These are phyloP conservation scores for Spilarctia lutea DNA, from an alignment of 2,888 invertebrate genomes.

Conservation along the genomic window DNA sequence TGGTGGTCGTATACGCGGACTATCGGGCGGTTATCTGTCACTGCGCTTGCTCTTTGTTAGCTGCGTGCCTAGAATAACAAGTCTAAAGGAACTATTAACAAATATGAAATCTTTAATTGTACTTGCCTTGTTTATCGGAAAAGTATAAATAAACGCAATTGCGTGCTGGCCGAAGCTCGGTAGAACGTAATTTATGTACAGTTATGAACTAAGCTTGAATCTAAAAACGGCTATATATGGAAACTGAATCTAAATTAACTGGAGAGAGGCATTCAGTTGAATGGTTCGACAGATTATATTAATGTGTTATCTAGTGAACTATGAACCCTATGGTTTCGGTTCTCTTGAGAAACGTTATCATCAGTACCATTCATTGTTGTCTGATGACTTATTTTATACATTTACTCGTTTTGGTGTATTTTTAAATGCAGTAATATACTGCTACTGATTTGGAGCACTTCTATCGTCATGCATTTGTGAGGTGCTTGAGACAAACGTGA, in stretches of 20 bases:
- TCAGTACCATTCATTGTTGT: constrained; percentile 48
- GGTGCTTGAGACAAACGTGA: constrained; percentile 64
- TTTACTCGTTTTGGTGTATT: constrained; percentile 69
- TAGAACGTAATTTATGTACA: constrained; percentile 55
- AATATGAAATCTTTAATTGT: constrained; percentile 77
- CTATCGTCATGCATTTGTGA: constrained; percentile 56
- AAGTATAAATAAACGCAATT: constrained; percentile 46
- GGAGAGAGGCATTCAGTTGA: constrained; percentile 41
- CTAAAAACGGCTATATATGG: constrained; percentile 55
- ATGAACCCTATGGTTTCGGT: constrained; percentile 48
- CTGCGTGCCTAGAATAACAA: constrained; percentile 81
- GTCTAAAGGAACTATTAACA: constrained; percentile 76
- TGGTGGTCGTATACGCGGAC: constrained; percentile 58
- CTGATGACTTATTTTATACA: constrained; percentile 68
- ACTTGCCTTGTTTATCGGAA: constrained; percentile 61
- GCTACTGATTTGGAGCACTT: constrained; percentile 67
- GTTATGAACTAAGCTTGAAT: constrained; percentile 53
- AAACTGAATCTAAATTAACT: constrained; percentile 51
- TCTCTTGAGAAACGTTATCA: constrained; percentile 68
- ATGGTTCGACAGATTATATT: constrained; percentile 52
- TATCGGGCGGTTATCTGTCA: constrained; percentile 72
- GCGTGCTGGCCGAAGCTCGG: constrained; percentile 41
- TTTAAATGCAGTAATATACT: constrained; percentile 58
- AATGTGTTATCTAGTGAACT: constrained; percentile 52
- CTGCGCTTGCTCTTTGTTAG: constrained; percentile 78